These are phyloP conservation scores for Sebastes goodei DNA, from an alignment of 2,797 vertebrate genomes.

Conservation along the genomic window DNA sequence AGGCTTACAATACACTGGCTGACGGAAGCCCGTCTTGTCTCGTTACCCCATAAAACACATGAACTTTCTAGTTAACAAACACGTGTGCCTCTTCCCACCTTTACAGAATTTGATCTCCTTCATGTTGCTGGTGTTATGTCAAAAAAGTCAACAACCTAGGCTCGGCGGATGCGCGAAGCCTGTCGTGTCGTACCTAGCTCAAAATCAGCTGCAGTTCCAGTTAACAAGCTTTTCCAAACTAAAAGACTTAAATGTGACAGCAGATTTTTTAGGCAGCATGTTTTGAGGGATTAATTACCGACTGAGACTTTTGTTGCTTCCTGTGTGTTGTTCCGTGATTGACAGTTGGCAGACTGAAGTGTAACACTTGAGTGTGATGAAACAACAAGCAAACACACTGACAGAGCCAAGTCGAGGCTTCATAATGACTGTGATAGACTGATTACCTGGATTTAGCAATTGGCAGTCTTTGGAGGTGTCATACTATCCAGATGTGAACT, in stretches of 20 bases:
- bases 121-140: too few species aligned
- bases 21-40: too few species aligned
- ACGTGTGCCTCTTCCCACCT: too few species aligned
- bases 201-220: neutral
- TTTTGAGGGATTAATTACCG: conserved; percentile 6
- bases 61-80: too few species aligned
- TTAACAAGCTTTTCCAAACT: neutral
- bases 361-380: conserved; percentile 13
- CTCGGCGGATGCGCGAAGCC: too few species aligned
- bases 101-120: too few species aligned
- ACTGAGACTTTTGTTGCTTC: neutral
- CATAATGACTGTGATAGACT: neutral
- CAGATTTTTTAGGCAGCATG: neutral
- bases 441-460: neutral
- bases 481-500: neutral
- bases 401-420: neutral
- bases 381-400: conserved; percentile 23
- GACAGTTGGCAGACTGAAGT: conserved; percentile 29
- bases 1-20: too few species aligned
- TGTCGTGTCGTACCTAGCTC: neutral
- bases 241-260: neutral
- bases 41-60: too few species aligned
- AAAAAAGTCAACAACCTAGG: too few species aligned
- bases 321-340: conserved; percentile 12
- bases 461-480: neutral